phyloP scores from a whole-genome alignment of 1,140 invertebrate species.

The Euura lappo region DNA sequence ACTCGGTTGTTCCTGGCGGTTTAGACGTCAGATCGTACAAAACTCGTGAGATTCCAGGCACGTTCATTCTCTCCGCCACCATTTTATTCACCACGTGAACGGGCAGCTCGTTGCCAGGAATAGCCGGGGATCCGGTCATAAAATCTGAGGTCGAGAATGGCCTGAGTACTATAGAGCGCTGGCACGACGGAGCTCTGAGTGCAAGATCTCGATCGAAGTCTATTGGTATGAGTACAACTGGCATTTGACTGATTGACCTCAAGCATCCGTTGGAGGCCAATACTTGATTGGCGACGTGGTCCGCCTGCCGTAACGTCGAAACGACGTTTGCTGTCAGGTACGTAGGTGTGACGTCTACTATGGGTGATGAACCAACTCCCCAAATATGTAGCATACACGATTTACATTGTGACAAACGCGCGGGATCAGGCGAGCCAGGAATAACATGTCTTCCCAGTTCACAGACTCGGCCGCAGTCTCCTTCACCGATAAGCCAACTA shows the following conservation, averaged over 20 bases:
- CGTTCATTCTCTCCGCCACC: slow-evolving; percentile 81
- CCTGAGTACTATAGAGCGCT: slow-evolving; percentile 92
- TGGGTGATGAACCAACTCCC: slow-evolving; percentile 84
- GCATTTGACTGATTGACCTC: slow-evolving; percentile 92
- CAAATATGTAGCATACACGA: slow-evolving; percentile 94
- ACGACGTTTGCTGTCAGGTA: slow-evolving; percentile 88
- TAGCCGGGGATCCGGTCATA: slow-evolving; percentile 96
- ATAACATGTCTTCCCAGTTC: slow-evolving; percentile 89
- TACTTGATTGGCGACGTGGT: slow-evolving; percentile 85
- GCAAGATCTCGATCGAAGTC: slow-evolving; percentile 95
- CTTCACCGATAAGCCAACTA: slow-evolving; percentile 88
- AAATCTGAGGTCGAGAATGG: slow-evolving; percentile 98
- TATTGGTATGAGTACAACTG: slow-evolving; percentile 92
- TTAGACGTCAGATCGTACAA: slow-evolving; percentile 98
- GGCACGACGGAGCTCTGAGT: slow-evolving; percentile 85
- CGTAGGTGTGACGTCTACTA: slow-evolving; percentile 94
- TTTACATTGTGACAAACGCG: slow-evolving; percentile 96
- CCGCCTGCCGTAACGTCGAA: slow-evolving; percentile 86
- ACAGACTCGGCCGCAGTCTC: slow-evolving; percentile 68
- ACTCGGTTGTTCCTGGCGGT: slow-evolving; percentile 98
- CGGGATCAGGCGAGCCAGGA: slow-evolving; percentile 90
- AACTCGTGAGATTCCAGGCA: slow-evolving; percentile 93
- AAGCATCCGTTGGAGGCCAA: slow-evolving; percentile 71
- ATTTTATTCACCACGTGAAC: slow-evolving; percentile 89
- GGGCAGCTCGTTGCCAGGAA: slow-evolving; percentile 87